Percentiles rank a stretch among this genome's conserved stretches.
Evolutionary conservation across 2,888 invertebrate species (phyloP).

Genomic region (Brenthis ino): DNA sequence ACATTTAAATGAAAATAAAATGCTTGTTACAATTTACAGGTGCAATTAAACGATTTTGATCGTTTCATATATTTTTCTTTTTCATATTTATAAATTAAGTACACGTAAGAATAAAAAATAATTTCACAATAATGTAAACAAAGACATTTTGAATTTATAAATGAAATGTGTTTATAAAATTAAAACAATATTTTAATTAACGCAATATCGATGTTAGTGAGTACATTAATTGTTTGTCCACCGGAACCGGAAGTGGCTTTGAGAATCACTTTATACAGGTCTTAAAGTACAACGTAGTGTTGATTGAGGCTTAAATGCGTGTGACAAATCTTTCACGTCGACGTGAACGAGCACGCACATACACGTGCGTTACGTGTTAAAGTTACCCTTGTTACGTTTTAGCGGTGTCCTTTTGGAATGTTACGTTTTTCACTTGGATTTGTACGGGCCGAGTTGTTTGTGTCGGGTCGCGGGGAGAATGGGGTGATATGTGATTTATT

Average conservation of each 20-base stretch:
- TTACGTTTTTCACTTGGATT: slow-evolving; percentile 41
- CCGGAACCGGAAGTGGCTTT: slow-evolving; percentile 47
- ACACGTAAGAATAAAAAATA: slow-evolving; percentile 21
- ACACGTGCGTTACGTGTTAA: slow-evolving; percentile 51
- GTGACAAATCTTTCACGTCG: slow-evolving; percentile 27
- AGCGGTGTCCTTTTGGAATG: slow-evolving; percentile 50
- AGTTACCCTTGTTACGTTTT: slow-evolving; percentile 75
- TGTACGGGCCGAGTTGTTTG: slow-evolving; percentile 34
- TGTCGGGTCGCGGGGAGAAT: slow-evolving; percentile 40
- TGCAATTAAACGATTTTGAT: slow-evolving; percentile 55
- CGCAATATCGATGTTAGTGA: slow-evolving; percentile 67
- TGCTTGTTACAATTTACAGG: slow-evolving; percentile 40
- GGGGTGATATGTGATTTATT: slow-evolving; percentile 73
- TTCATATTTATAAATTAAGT: slow-evolving; percentile 28
- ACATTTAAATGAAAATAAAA: neutral
- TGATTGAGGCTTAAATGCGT: slow-evolving; percentile 66
- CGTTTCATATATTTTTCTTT: slow-evolving; percentile 39
- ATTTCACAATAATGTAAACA: slow-evolving; percentile 16
- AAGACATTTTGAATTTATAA: slow-evolving; percentile 19
- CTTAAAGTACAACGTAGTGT: slow-evolving; percentile 70
- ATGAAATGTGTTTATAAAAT: slow-evolving; percentile 16
- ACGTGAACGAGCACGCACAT: neutral
- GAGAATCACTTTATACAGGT: slow-evolving; percentile 58
- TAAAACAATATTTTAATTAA: slow-evolving; percentile 45
- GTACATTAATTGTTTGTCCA: slow-evolving; percentile 54